Evolutionary conservation across 2,797 vertebrate genomes (phyloP).

Genomic region (Pyrrhura leucotis): DNA sequence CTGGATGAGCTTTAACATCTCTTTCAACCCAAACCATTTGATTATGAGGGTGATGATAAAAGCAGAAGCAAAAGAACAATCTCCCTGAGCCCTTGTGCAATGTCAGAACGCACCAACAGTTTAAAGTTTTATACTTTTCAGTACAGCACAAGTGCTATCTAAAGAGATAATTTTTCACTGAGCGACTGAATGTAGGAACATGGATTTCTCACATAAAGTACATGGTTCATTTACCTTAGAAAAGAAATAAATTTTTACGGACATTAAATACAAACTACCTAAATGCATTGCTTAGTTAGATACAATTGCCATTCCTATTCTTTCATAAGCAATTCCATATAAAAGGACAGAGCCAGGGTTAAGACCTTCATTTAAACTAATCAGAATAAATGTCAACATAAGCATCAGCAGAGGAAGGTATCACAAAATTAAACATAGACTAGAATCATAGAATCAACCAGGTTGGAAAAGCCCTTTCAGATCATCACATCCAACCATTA

Average conservation of each 20-base stretch:
- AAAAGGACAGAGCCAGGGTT: not conserved
- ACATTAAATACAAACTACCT: constrained; percentile 8
- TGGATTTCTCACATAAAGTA: not conserved
- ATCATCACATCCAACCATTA: not conserved
- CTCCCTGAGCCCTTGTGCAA: not conserved
- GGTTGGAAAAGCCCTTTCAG: not conserved
- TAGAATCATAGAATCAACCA: not conserved
- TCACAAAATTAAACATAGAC: not conserved
- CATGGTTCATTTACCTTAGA: not conserved
- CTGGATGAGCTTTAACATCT: not conserved
- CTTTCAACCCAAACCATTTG: not conserved
- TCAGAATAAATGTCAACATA: constrained; percentile 15
- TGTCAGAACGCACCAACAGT: not conserved
- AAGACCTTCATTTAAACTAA: constrained; percentile 35
- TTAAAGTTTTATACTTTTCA: not conserved
- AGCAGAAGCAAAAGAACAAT: not conserved
- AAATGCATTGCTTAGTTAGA: not conserved
- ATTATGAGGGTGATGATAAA: not conserved
- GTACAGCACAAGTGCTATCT: not conserved
- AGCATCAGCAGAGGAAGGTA: not conserved
- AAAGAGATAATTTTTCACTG: not conserved
- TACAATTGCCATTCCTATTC: not conserved
- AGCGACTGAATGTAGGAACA: not conserved
- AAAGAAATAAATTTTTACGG: not conserved
- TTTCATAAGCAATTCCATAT: not conserved